These are phyloP conservation scores for Pomacea canaliculata DNA, from an alignment of 2,888 invertebrate species.

Conservation along the genomic window DNA sequence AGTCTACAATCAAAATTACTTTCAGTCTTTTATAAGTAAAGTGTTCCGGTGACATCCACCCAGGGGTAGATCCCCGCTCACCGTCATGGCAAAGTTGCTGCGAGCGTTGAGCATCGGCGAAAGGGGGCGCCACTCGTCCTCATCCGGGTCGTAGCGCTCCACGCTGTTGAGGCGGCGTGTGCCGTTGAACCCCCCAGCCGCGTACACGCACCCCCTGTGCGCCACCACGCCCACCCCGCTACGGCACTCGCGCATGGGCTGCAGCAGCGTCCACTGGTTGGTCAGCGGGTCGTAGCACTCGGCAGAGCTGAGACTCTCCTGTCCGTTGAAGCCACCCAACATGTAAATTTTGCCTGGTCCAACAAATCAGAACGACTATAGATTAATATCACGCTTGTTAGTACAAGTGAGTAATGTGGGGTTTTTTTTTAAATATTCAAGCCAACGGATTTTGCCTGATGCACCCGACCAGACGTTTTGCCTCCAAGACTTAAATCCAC, in stretches of 20 bases:
- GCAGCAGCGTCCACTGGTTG: constrained; percentile 68
- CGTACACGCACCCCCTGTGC: constrained; percentile 82
- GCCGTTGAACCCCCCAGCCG: constrained; percentile 84
- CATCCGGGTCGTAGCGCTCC: constrained; percentile 76
- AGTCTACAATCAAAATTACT: no score
- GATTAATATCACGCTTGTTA: background rate
- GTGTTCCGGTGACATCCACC: no score
- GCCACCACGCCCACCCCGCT: constrained; percentile 93
- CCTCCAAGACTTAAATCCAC: no score
- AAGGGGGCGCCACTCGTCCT: constrained; percentile 74
- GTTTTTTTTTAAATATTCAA: background rate
- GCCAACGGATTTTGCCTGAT: no score
- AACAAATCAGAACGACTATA: background rate
- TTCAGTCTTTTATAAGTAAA: no score
- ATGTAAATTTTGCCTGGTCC: constrained; percentile 65
- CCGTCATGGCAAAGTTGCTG: constrained; percentile 69
- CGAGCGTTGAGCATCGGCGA: constrained; percentile 69
- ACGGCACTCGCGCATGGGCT: constrained; percentile 84
- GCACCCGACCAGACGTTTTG: no score
- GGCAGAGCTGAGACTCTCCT: constrained; percentile 67
- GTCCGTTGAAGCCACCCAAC: constrained; percentile 70
- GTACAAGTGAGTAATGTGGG: background rate
- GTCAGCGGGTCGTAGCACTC: constrained; percentile 65
- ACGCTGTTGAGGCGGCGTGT: constrained; percentile 89
- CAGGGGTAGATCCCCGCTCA: constrained; percentile 29